Evolutionary conservation across 2,797 vertebrate genomes (phyloP), one percentile per base, ranked within the genome.

Genomic region (Thunnus albacares): DNA sequence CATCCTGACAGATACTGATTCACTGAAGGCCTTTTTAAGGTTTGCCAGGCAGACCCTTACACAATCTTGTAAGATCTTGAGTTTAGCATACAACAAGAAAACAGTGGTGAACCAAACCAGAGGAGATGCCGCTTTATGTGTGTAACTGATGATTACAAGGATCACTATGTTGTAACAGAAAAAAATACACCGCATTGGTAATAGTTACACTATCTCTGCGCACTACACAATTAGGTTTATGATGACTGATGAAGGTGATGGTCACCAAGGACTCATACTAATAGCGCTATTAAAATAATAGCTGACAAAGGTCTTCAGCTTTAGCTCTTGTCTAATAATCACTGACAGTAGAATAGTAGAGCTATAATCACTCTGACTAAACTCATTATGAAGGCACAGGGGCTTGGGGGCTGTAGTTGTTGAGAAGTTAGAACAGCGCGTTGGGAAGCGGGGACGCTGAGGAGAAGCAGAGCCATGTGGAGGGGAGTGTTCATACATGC

Each of bases 1-100:
- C 95, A 95, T 95, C 94, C 93, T 94, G 26, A 30, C 94, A 94
- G 94, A 96, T 95, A 96, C 56, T 93, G 94, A 96, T 96, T 96
- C 95, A 95, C 93, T 93, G 91, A 94, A 86, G 57, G 93, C 92
- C 57, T 51, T 75, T 96, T 96, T 49, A 95, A 95, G 96, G 95
- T 96, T 96, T 94, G 94, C 35, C n/a, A 49, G 6, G 5, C 18
- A 52, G 26, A 78, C 51, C 61, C 57, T 53, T 38, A 26, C 47
- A 43, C 15, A 20, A 60, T 35, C 53, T 28, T 45, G 13, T 62
- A 7, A 17, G 7, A 17, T 58, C 22, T 61, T 45, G 33, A 63
- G 35, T 77, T 84, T 28, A 59, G 14, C 49, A 77, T 59, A 35
- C 33, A 93, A 92, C 94, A 89, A 90, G 72, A 93, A 91, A 92